A percentile compares a stretch with the other conserved stretches of the same genome.
Evolutionary conservation across 2,797 vertebrate genomes (phyloP).

Genomic region (Lemur catta): DNA sequence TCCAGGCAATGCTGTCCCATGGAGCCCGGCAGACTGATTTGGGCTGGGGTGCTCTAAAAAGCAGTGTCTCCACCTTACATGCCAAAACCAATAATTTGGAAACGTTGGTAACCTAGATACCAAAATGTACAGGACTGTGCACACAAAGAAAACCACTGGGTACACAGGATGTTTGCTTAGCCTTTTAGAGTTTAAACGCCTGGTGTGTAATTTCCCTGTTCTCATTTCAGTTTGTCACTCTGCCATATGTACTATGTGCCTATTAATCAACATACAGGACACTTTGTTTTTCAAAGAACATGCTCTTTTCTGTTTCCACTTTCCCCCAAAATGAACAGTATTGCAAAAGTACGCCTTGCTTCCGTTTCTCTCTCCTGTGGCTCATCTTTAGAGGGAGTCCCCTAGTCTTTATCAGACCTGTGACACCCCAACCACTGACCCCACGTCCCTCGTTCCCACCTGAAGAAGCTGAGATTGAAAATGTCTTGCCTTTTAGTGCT

Average conservation of each 20-base stretch:
- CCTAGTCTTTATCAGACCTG: not conserved
- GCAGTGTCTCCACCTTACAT: not conserved
- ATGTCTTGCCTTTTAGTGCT: not conserved
- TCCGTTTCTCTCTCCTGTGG: not conserved
- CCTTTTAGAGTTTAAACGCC: not conserved
- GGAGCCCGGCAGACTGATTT: not conserved
- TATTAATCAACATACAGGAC: conserved; percentile 26
- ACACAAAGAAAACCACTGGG: not conserved
- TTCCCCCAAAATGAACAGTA: not conserved
- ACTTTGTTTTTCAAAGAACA: not conserved
- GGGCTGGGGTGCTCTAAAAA: not conserved
- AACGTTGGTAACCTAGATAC: conserved; percentile 35
- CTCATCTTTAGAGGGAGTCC: not conserved
- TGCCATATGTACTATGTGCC: not conserved
- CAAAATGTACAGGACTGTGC: not conserved
- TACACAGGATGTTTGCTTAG: conserved; percentile 47
- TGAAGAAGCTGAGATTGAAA: not conserved
- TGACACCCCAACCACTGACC: not conserved
- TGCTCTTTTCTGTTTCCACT: not conserved
- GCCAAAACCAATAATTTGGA: not conserved
- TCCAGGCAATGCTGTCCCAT: not conserved
- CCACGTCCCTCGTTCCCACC: not conserved
- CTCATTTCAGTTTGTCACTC: not conserved
- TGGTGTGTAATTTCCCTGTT: conserved; percentile 1
- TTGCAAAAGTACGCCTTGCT: not conserved